Evolutionary conservation across 2,113 vertebrate genomes (phyloP).

Genomic region (Myotis davidii): DNA sequence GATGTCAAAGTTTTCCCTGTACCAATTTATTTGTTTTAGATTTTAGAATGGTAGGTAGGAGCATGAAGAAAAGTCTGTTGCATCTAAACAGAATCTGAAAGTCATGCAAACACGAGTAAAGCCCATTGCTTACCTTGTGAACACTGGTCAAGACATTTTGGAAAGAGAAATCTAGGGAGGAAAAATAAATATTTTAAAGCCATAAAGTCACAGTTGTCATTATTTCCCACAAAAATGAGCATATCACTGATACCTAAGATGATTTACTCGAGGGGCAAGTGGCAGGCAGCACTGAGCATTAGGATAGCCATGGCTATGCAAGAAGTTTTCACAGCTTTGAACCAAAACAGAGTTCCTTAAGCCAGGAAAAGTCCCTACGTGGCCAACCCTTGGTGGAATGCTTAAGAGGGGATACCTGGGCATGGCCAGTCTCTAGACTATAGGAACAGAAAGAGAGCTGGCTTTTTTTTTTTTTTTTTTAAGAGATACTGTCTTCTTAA

Average conservation of each 20-base stretch:
- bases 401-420: neutral
- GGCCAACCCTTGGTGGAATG: neutral
- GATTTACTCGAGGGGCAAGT: neutral
- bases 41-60: conserved; percentile 31
- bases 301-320: neutral
- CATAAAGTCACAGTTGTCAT: conserved; percentile 22
- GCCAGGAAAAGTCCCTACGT: neutral
- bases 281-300: neutral
- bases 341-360: neutral
- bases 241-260: neutral
- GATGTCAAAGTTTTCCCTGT: neutral
- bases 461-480: too few relatives aligned
- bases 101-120: conserved; percentile 11
- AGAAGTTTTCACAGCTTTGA: neutral
- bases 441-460: neutral
- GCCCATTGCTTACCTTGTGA: conserved; percentile 90
- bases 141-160: conserved; percentile 97
- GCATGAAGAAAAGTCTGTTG: neutral
- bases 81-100: neutral
- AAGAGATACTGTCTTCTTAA: neutral
- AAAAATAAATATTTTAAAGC: conserved; percentile 58
- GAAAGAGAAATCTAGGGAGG: conserved; percentile 91
- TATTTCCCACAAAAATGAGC: conserved; percentile 43
- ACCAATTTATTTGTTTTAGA: conserved; percentile 14
- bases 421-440: neutral